phyloP scores from a whole-genome alignment of 1,140 invertebrate genomes.

The Calosoma granatense region DNA sequence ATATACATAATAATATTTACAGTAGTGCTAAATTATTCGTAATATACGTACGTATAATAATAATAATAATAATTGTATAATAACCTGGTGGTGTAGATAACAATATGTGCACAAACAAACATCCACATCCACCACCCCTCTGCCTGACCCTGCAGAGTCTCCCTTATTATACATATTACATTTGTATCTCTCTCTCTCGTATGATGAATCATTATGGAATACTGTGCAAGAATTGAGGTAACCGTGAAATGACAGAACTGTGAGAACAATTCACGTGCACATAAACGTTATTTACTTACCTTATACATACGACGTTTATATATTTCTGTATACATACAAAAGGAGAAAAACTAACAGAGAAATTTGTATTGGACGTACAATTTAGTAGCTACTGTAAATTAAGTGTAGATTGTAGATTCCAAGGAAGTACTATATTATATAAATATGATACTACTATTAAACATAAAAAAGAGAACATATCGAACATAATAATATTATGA shows the following conservation, averaged over 20 bases:
- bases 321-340: neutral
- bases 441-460: too few relatives aligned
- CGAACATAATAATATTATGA: too few relatives aligned
- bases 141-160: too few relatives aligned
- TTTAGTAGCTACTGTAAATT: constrained; percentile 2
- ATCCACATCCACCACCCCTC: too few relatives aligned
- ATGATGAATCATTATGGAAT: neutral
- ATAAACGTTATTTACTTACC: neutral
- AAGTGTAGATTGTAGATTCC: constrained; percentile 1
- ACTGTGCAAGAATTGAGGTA: neutral
- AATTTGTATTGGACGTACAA: neutral
- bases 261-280: too few relatives aligned
- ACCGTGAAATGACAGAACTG: too few relatives aligned
- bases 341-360: neutral
- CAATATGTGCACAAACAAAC: too few relatives aligned
- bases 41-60: neutral
- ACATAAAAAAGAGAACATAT: constrained; percentile 1
- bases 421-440: constrained; percentile 1
- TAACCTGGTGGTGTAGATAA: too few relatives aligned
- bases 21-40: constrained; percentile 7
- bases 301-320: neutral
- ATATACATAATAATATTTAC: constrained; percentile 5
- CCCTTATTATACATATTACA: neutral
- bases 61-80: too few relatives aligned
- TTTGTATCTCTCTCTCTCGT: neutral